Evolutionary conservation across 1,140 invertebrate genomes (phyloP).

Genomic region (Lordiphosa clarofinis): DNA sequence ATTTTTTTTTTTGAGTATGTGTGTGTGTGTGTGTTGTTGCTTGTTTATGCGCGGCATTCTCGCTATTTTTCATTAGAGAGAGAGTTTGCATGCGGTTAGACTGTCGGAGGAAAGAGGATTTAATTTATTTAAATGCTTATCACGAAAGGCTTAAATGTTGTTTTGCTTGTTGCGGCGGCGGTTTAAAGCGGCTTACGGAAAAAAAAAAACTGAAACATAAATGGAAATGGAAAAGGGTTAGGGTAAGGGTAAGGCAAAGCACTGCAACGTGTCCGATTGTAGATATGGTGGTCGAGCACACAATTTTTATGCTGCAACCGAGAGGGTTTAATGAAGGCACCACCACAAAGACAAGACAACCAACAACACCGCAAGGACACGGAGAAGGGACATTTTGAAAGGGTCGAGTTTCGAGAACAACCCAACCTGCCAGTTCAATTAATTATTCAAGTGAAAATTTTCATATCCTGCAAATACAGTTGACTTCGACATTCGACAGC

Average conservation of each 20-base stretch:
- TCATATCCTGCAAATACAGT: constrained; percentile 64
- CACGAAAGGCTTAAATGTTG: constrained; percentile 77
- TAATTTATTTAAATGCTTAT: constrained; percentile 78
- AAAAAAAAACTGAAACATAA: constrained; percentile 10
- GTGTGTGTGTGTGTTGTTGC: constrained; percentile 35
- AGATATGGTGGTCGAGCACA: constrained; percentile 5
- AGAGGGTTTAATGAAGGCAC: constrained; percentile 51
- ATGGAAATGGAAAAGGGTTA: constrained; percentile 14
- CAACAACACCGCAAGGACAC: constrained; percentile 17
- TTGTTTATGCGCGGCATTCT: constrained; percentile 55
- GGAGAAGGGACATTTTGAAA: constrained; percentile 11
- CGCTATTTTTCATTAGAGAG: constrained; percentile 69
- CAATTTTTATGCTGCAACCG: background rate
- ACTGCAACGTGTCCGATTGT: constrained; percentile 24
- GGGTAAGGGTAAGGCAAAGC: constrained; percentile 16
- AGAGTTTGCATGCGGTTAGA: constrained; percentile 55
- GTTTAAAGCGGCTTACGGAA: constrained; percentile 68
- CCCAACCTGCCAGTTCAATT: constrained; percentile 60
- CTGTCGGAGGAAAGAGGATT: constrained; percentile 32
- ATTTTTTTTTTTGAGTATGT: constrained; percentile 47
- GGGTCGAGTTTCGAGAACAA: constrained; percentile 3
- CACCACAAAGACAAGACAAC: constrained; percentile 32
- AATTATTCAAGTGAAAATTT: constrained; percentile 79
- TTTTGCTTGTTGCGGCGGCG: constrained; percentile 71
- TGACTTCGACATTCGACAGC: constrained; percentile 53